A percentile compares a stretch with the other conserved stretches of the same genome.
phyloP scores from a whole-genome alignment of 2,797 vertebrate species.

The Streptopelia turtur region DNA sequence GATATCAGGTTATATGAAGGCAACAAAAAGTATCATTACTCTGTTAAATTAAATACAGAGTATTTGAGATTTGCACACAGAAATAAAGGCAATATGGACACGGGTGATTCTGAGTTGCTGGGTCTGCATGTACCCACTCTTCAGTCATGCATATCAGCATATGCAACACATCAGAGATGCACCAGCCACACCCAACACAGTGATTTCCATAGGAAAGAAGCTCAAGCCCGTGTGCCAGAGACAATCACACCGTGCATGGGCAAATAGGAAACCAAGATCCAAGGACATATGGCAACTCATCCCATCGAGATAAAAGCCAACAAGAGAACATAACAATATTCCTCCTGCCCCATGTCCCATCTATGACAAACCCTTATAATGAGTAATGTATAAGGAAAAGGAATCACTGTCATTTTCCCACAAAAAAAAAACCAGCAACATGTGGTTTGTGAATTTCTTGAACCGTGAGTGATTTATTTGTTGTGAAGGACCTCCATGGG shows the following conservation, averaged over 20 bases:
- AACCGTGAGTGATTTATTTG: neutral
- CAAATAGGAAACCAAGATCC: neutral
- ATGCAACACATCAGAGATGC: neutral
- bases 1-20: neutral
- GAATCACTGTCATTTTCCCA: neutral
- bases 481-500: neutral
- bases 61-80: neutral
- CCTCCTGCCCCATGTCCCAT: accelerated
- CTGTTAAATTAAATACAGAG: neutral
- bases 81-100: neutral
- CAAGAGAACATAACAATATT: neutral
- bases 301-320: neutral
- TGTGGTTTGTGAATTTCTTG: neutral
- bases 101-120: neutral
- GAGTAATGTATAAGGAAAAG: neutral
- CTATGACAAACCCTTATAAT: neutral
- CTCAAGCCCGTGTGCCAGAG: neutral
- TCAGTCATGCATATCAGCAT: neutral
- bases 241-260: accelerated
- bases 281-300: neutral
- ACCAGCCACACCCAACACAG: neutral
- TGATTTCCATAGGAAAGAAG: neutral
- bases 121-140: neutral
- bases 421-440: neutral
- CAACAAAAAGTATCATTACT: neutral